phyloP scores from a whole-genome alignment of 1,140 invertebrate species.

The Manduca sexta region DNA sequence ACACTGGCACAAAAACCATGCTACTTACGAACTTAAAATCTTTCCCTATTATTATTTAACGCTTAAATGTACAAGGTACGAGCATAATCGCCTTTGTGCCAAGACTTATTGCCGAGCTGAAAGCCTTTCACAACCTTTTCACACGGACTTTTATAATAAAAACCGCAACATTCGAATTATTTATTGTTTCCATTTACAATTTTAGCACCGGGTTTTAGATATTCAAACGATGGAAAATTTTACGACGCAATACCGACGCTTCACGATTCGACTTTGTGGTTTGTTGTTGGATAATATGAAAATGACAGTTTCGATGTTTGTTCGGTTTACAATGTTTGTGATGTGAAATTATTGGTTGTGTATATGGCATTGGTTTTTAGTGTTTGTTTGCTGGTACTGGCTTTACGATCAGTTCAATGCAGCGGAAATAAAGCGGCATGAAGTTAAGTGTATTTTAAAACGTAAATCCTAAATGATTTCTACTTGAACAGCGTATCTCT shows the following conservation, averaged over 20 bases:
- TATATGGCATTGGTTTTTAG: too few species aligned
- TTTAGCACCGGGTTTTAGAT: constrained; percentile 23
- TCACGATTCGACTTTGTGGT: not conserved
- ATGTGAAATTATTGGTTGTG: too few species aligned
- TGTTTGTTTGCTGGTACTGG: too few species aligned
- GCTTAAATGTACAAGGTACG: constrained; percentile 31
- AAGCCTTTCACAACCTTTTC: constrained; percentile 40
- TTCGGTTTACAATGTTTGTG: too few species aligned
- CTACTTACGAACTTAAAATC: not conserved
- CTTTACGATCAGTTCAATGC: too few species aligned
- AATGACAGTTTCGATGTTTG: not conserved
- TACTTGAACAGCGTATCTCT: too few species aligned
- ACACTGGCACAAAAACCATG: too few species aligned
- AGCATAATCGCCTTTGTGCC: constrained; percentile 47
- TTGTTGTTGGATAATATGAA: not conserved
- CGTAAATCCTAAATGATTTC: too few species aligned
- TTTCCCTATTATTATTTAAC: constrained; percentile 26
- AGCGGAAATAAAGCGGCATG: too few species aligned
- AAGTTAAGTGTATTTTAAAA: too few species aligned
- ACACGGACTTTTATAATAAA: constrained; percentile 34
- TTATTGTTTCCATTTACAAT: constrained; percentile 45
- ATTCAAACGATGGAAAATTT: constrained; percentile 13
- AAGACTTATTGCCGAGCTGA: constrained; percentile 46
- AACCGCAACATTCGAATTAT: constrained; percentile 46
- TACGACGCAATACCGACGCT: not conserved